Evolutionary conservation across 2,797 vertebrate genomes (phyloP).

Genomic region (Coccyzus lansbergi): DNA sequence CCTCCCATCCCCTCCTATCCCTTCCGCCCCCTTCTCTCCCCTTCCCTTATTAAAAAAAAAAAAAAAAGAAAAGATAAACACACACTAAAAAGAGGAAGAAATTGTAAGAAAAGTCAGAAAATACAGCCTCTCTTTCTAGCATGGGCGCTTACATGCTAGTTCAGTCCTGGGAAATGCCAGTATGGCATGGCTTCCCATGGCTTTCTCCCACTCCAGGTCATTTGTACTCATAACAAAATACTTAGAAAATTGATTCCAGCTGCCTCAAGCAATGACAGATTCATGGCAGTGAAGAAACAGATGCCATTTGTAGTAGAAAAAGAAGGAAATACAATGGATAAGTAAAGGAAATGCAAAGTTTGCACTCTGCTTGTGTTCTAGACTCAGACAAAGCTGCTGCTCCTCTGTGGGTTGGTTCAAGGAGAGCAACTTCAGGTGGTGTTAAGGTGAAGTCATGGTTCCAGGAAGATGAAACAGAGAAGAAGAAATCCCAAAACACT

Average conservation of each 20-base stretch:
- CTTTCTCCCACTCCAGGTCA: background rate
- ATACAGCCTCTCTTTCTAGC: background rate
- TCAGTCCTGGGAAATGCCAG: background rate
- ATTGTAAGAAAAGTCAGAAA: background rate
- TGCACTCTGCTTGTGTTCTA: background rate
- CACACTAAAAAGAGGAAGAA: background rate
- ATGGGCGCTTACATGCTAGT: accelerated
- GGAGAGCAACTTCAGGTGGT: background rate
- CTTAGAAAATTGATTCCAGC: background rate
- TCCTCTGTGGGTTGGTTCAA: background rate
- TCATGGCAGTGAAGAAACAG: background rate
- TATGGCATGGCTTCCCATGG: background rate
- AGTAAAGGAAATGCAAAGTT: background rate
- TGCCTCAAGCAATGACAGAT: background rate
- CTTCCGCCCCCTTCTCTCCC: background rate
- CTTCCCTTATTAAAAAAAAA: background rate
- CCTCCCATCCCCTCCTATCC: too few relatives aligned
- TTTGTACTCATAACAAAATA: background rate
- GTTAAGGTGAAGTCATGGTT: background rate
- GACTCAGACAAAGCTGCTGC: background rate
- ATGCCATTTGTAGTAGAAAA: background rate
- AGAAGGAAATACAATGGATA: background rate
- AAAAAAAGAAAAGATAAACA: background rate
- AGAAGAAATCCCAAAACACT: background rate
- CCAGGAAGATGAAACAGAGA: background rate